Percentiles rank a stretch among this genome's conserved stretches.
Evolutionary conservation across 1,140 invertebrate species (phyloP).

Genomic region (Agraylea sexmaculata): DNA sequence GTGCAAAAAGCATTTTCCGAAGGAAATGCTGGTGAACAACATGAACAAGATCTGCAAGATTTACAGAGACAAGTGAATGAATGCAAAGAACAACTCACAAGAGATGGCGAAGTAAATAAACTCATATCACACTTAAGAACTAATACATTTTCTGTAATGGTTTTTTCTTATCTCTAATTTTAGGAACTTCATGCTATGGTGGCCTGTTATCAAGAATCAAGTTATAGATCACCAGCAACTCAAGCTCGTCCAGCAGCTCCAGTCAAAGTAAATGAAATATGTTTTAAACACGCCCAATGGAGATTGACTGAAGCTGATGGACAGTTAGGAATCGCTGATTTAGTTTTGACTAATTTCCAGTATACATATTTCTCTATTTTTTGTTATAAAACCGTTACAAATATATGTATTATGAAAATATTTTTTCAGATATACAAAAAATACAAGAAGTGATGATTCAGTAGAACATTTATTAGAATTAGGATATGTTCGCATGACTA

Average conservation of each 20-base stretch:
- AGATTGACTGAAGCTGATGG: constrained; percentile 93
- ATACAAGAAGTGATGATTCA: constrained; percentile 91
- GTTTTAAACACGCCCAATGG: constrained; percentile 98
- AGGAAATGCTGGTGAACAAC: constrained; percentile 43
- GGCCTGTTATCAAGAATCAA: constrained; percentile 66
- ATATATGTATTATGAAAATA: constrained; percentile 1
- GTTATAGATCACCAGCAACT: constrained; percentile 30
- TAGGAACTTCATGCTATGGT: constrained; percentile 34
- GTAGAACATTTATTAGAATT: constrained; percentile 94
- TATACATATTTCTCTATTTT: constrained; percentile 17
- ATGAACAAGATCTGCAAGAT: constrained; percentile 57
- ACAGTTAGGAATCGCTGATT: constrained; percentile 91
- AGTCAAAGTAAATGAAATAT: constrained; percentile 89
- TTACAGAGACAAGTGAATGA: constrained; percentile 70
- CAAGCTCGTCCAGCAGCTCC: constrained; percentile 58
- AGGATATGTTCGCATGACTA: constrained; percentile 92
- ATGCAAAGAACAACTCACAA: constrained; percentile 71
- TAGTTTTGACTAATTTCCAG: constrained; percentile 91
- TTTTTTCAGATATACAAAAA: constrained; percentile 74
- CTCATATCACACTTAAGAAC: neutral
- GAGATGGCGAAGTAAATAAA: constrained; percentile 15
- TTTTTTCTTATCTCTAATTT: constrained; percentile 25
- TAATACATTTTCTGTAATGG: constrained; percentile 2
- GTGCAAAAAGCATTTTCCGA: constrained; percentile 71
- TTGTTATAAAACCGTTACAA: constrained; percentile 2